These are phyloP conservation scores for Patiria pectinifera DNA, from an alignment of 53 echinoderm and acorn worm species.

Conservation along the genomic window DNA sequence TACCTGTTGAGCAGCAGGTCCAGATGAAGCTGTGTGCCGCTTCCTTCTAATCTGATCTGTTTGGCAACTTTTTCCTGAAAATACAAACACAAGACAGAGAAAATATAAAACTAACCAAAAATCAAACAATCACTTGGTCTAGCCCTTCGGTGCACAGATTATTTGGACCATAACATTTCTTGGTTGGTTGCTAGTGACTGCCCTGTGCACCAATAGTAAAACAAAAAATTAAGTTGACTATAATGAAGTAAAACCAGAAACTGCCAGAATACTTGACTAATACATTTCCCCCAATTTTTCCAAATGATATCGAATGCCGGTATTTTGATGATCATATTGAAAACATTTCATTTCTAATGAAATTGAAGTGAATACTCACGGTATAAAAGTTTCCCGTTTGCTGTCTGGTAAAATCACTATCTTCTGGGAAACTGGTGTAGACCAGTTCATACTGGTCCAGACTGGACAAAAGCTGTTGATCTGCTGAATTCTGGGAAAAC, in stretches of 20 bases:
- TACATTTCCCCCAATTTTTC: too few species aligned
- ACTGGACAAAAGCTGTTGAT: constrained; percentile 41
- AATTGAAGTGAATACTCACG: background rate
- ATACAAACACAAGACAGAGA: background rate
- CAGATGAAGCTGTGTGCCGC: constrained; percentile 11
- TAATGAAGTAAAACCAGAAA: too few species aligned
- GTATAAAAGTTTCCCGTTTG: background rate
- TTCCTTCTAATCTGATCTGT: constrained; percentile 39
- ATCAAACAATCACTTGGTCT: too few species aligned
- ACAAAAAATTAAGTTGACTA: too few species aligned
- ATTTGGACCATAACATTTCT: too few species aligned
- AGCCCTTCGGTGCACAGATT: too few species aligned
- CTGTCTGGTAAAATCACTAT: constrained; percentile 45
- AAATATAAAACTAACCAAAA: background rate
- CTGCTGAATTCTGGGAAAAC: background rate
- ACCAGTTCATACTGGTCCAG: constrained; percentile 57
- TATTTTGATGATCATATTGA: too few species aligned
- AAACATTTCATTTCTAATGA: too few species aligned
- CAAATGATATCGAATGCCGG: too few species aligned
- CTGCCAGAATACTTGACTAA: too few species aligned
- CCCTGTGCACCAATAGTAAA: too few species aligned
- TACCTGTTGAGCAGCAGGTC: constrained; percentile 42
- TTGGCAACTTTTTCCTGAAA: constrained; percentile 29
- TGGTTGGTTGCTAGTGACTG: too few species aligned
- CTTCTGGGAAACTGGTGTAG: constrained; percentile 31